A percentile compares a stretch with the other conserved stretches of the same genome.
These are phyloP conservation scores for Campylorhamphus procurvoides DNA, from an alignment of 2,113 vertebrate genomes.

Conservation along the genomic window DNA sequence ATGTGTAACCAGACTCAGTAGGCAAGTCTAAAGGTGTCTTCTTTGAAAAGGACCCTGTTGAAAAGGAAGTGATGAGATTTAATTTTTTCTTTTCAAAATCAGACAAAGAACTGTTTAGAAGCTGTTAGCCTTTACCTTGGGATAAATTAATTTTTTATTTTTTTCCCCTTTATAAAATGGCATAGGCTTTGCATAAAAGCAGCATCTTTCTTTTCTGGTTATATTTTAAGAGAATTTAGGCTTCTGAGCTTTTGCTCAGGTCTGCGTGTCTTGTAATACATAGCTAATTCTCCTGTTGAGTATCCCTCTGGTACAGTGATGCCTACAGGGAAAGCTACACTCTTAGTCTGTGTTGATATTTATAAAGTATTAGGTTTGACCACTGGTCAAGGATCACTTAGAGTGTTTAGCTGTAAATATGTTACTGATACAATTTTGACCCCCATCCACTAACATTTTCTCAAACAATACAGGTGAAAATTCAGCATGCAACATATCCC, in stretches of 20 bases:
- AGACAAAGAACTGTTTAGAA: not conserved
- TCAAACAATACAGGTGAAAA: not conserved
- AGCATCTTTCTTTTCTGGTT: not conserved
- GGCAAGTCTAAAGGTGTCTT: not conserved
- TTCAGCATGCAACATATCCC: not conserved
- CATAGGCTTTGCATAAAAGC: not conserved
- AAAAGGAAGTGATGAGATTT: not conserved
- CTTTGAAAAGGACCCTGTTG: not conserved
- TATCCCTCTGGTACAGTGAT: not conserved
- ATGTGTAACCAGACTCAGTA: not conserved
- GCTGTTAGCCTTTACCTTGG: not conserved
- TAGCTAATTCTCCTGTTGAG: not conserved
- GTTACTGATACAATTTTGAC: not conserved
- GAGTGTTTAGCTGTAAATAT: not conserved
- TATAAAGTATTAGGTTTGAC: not conserved
- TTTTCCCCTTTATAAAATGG: rapidly evolving
- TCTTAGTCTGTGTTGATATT: not conserved
- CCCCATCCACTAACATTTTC: not conserved
- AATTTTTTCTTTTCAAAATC: not conserved
- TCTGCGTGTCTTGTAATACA: not conserved
- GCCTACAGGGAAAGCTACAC: not conserved
- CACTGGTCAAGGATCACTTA: not conserved
- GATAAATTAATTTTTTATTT: not conserved
- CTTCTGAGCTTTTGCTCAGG: not conserved
- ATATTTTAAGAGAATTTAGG: not conserved